Evolutionary conservation across 2,113 vertebrate species (phyloP).

Genomic region (Sapayoa aenigma): DNA sequence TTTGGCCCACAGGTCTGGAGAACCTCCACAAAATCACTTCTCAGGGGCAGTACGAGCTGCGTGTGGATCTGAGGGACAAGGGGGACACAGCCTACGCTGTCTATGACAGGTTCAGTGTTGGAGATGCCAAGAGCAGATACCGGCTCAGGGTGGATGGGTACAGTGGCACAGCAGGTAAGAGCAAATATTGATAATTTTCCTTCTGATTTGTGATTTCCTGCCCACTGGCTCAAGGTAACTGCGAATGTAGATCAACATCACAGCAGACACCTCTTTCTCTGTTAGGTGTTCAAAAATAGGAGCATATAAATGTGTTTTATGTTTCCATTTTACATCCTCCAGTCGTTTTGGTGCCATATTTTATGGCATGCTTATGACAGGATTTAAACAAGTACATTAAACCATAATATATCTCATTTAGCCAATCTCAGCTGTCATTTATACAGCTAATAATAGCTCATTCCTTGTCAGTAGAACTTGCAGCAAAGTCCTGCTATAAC

Average conservation of each 20-base stretch:
- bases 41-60: slow-evolving; percentile 89
- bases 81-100: slow-evolving; percentile 86
- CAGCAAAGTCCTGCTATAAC: not conserved
- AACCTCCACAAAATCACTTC: slow-evolving; percentile 93
- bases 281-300: not conserved
- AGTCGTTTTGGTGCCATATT: not conserved
- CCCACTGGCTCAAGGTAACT: not conserved
- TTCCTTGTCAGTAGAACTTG: not conserved
- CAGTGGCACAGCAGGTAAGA: slow-evolving; percentile 90
- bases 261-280: not conserved
- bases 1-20: slow-evolving; percentile 81
- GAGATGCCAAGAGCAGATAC: slow-evolving; percentile 87
- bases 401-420: not conserved
- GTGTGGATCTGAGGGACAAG: slow-evolving; percentile 89
- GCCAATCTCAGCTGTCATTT: not conserved
- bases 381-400: not conserved
- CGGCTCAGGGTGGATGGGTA: slow-evolving; percentile 90
- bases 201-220: not conserved
- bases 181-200: rapidly evolving
- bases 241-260: not conserved
- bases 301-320: not conserved
- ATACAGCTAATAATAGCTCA: not conserved
- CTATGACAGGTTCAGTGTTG: slow-evolving; percentile 88
- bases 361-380: not conserved
- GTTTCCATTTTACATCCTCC: not conserved